Evolutionary conservation across 2,888 invertebrate genomes (phyloP), one percentile per base, ranked within the genome.

Genomic region (Cryptus viduatorius): DNA sequence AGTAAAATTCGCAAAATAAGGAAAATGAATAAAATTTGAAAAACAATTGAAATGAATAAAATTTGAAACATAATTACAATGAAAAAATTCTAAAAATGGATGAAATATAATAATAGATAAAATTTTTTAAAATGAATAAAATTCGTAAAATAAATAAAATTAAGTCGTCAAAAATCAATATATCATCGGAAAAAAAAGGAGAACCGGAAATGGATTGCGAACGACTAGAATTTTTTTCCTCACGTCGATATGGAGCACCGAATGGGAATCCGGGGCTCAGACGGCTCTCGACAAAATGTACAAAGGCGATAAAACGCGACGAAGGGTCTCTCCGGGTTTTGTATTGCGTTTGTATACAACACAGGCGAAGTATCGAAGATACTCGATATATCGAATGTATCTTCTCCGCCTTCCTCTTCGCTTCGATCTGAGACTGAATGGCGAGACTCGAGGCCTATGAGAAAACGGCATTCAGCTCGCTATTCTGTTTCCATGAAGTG

Each of bases 341-440:
- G 37, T 37, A 7, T 37, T 7, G 24, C 76, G 42, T 50, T 72
- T 53, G 59, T 50, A 19, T 72, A 37, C 46, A 59, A 59, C 65
- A 46, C 16, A 29, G 72, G 44, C 67, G 44, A 77, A 37, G 37
- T 61, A 59, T 29, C 65, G 44, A 48, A 37, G 61, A 50, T 68
- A 31, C 77, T 78, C 77, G 61, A 84, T 80, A 72, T 37, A 12
- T 48, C 19, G 46, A 16, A 16, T 65, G 67, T 31, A 19, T 68
- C 46, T 59, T 59, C 64, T 37, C 37, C 37, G 37, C 37, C 37
- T 37, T 37, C 37, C 37, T 46, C 24, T 50, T 48, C 69, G 4
- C 31, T 64, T 77, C 37, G 68, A 80, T 72, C 72, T 48, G 68
- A 79, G 31, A 37, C 19, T 67, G 19, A 24, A 69, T 64, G 73